Evolutionary conservation across 2,888 invertebrate species (phyloP).

Genomic region (Pollenia labialis): DNA sequence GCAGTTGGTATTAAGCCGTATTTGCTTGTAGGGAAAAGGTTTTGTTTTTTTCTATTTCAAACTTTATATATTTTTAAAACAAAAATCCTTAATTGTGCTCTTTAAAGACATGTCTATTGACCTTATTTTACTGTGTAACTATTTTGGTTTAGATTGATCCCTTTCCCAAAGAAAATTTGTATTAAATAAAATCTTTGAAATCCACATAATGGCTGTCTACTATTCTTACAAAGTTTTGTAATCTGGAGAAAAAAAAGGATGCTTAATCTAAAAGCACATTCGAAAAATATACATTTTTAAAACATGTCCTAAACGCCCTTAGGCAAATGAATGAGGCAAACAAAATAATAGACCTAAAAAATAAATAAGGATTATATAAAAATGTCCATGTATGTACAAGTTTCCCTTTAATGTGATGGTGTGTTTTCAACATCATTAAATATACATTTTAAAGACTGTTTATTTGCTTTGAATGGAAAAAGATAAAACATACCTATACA

Average conservation of each 20-base stretch:
- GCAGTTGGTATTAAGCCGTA: too few relatives aligned
- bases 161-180: conserved; percentile 1
- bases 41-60: background rate
- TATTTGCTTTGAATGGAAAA: conserved; percentile 29
- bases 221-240: background rate
- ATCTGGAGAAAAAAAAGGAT: background rate
- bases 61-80: background rate
- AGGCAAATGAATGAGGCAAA: conserved; percentile 9
- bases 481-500: conserved; percentile 30
- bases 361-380: background rate
- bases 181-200: background rate
- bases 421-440: conserved; percentile 2
- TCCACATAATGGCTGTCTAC: too few relatives aligned
- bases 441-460: conserved; percentile 37
- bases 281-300: background rate
- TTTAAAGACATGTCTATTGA: background rate
- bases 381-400: background rate
- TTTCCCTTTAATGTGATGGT: background rate
- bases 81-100: background rate
- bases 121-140: background rate
- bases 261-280: background rate
- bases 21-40: background rate
- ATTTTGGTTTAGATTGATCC: background rate
- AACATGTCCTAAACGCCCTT: conserved; percentile 18
- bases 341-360: conserved; percentile 12